Percentiles rank a stretch among this genome's conserved stretches.
phyloP scores from a whole-genome alignment of 1,140 invertebrate genomes.

The Cyphomyrmex costatus region DNA sequence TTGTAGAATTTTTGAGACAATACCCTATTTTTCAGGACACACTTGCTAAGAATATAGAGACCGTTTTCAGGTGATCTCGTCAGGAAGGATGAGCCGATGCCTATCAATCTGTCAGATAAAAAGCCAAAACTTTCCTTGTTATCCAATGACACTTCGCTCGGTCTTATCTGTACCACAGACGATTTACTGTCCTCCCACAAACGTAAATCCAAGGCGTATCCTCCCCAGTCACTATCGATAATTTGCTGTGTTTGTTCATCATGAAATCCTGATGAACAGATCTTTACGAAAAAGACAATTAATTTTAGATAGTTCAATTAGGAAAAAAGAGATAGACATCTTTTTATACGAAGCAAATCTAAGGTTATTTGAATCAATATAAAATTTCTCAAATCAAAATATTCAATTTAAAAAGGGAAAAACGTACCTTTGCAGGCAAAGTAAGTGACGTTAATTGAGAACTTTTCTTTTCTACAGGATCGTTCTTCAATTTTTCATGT shows the following conservation, averaged over 20 bases:
- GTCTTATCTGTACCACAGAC: slow-evolving; percentile 67
- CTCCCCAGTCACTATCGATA: slow-evolving; percentile 72
- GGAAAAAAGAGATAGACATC: neutral
- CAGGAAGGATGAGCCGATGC: slow-evolving; percentile 70
- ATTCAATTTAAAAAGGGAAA: neutral
- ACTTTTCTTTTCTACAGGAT: neutral
- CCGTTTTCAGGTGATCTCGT: slow-evolving; percentile 71
- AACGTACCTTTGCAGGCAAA: slow-evolving; percentile 20
- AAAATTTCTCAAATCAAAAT: neutral
- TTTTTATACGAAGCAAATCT: neutral
- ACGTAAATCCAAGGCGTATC: slow-evolving; percentile 68
- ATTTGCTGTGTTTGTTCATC: slow-evolving; percentile 26
- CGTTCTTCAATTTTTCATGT: slow-evolving; percentile 16
- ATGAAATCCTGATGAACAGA: neutral
- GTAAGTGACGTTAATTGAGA: neutral
- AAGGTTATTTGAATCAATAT: neutral
- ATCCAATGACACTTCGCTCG: slow-evolving; percentile 37
- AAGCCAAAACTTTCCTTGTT: slow-evolving; percentile 69
- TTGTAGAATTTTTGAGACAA: slow-evolving; percentile 5
- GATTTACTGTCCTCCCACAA: slow-evolving; percentile 75
- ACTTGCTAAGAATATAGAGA: slow-evolving; percentile 76
- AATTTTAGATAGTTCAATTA: slow-evolving; percentile 7
- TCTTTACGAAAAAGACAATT: neutral
- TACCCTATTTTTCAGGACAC: slow-evolving; percentile 76
- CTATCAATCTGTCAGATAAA: slow-evolving; percentile 76